Evolutionary conservation across 2,113 vertebrate genomes (phyloP).

Genomic region (Pseudorectes ferrugineus): DNA sequence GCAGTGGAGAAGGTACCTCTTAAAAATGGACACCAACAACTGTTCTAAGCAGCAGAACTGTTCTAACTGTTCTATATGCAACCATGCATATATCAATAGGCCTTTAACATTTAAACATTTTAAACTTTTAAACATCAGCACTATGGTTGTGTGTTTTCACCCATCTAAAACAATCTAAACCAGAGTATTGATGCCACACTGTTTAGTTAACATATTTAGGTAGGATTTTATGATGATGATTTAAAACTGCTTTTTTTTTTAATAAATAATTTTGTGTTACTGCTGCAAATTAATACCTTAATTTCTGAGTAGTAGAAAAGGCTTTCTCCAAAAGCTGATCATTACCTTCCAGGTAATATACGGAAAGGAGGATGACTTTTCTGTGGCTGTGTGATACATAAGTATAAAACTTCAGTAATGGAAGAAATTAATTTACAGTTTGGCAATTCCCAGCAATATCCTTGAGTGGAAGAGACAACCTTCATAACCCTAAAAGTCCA

Average conservation of each 20-base stretch:
- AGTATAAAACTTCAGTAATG: background rate
- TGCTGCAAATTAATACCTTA: background rate
- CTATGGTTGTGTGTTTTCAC: background rate
- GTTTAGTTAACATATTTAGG: background rate
- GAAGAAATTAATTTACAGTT: background rate
- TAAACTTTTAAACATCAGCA: background rate
- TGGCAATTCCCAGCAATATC: background rate
- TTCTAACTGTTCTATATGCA: background rate
- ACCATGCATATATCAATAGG: background rate
- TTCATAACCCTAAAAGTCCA: background rate
- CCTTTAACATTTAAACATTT: background rate
- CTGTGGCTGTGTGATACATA: background rate
- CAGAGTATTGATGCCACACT: background rate
- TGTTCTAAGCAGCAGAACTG: background rate
- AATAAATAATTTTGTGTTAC: background rate
- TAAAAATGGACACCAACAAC: background rate
- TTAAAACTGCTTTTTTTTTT: background rate
- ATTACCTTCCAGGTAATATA: background rate
- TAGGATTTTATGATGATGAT: background rate
- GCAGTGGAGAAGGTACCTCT: background rate
- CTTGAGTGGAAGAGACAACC: background rate
- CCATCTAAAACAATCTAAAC: background rate
- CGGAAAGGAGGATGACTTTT: background rate
- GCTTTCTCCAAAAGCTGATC: background rate
- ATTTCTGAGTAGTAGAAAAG: background rate